phyloP scores from a whole-genome alignment of 92 coral and sea anemone species.

The Nematostella vectensis region DNA sequence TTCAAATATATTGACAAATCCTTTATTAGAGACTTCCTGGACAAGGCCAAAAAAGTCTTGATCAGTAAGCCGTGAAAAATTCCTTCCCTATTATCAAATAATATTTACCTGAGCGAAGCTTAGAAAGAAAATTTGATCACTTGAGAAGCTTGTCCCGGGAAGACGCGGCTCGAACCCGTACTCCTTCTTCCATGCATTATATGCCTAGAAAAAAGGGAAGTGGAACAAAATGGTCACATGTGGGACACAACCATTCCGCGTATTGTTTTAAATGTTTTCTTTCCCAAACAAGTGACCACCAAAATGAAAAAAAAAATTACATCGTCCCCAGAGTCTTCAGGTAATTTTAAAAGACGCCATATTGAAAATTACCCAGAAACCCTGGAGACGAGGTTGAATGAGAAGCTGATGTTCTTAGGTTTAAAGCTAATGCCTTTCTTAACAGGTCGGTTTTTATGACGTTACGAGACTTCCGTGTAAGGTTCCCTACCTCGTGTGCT shows the following conservation, averaged over 20 bases:
- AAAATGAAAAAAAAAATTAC: not conserved
- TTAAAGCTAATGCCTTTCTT: not conserved
- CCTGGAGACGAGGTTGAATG: too few species aligned
- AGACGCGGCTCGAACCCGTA: conserved; percentile 46
- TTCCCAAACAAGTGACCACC: too few species aligned
- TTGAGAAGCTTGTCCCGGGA: conserved; percentile 60
- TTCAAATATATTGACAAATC: too few species aligned
- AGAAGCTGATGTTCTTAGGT: too few species aligned
- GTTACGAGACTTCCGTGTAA: not conserved
- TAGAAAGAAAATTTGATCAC: conserved; percentile 59
- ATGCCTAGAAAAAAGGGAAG: conserved; percentile 30
- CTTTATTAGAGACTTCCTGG: too few species aligned
- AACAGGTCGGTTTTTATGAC: not conserved
- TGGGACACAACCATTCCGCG: not conserved
- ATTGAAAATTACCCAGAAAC: too few species aligned
- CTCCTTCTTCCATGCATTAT: conserved; percentile 34
- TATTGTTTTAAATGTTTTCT: not conserved
- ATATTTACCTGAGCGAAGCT: conserved; percentile 68
- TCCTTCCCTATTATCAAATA: too few species aligned
- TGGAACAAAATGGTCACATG: not conserved
- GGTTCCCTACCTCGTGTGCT: conserved; percentile 38
- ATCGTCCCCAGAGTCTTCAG: too few species aligned
- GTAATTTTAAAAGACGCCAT: too few species aligned
- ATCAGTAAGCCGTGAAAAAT: too few species aligned
- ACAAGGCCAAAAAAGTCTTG: too few species aligned